Conservation (phyloP, 2,888 invertebrate species). For the Eristalis arbustorum region DNA sequence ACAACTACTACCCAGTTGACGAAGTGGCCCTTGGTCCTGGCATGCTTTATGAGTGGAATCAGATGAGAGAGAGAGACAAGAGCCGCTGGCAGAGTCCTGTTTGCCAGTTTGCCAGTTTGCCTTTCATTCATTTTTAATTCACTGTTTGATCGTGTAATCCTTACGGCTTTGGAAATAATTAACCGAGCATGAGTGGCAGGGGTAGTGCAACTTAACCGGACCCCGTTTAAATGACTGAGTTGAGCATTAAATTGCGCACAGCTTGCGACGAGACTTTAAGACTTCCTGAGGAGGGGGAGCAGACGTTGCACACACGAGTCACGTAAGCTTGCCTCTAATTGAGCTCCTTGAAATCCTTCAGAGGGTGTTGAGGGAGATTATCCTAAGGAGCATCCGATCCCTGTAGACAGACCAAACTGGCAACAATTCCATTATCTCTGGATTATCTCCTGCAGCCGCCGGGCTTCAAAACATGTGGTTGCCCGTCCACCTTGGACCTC, state of each 20-base stretch:
- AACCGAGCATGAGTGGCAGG: not conserved
- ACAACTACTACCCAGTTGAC: slow-evolving; percentile 6
- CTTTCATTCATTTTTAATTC: slow-evolving; percentile 39
- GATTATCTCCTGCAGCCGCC: not conserved
- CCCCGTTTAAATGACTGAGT: slow-evolving; percentile 2
- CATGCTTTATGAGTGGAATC: not conserved
- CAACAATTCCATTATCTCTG: not conserved
- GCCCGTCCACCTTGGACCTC: not conserved
- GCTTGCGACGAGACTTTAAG: not conserved
- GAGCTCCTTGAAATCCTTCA: not conserved
- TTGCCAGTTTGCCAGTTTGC: slow-evolving; percentile 10
- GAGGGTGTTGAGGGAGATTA: not conserved
- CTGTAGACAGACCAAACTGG: not conserved
- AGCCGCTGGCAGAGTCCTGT: not conserved
- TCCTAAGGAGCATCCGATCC: not conserved
- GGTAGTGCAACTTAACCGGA: not conserved
- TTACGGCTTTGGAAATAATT: slow-evolving; percentile 28
- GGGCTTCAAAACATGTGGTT: not conserved
- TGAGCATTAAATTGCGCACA: not conserved
- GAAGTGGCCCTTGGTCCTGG: not conserved
- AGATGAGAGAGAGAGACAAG: not conserved
- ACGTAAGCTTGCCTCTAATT: not conserved
- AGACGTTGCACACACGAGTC: not conserved
- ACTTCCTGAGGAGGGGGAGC: not conserved
- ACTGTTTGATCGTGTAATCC: slow-evolving; percentile 21